Evolutionary conservation across 1,140 invertebrate species (phyloP).

Genomic region (Stenopsyche tienmushanensis): DNA sequence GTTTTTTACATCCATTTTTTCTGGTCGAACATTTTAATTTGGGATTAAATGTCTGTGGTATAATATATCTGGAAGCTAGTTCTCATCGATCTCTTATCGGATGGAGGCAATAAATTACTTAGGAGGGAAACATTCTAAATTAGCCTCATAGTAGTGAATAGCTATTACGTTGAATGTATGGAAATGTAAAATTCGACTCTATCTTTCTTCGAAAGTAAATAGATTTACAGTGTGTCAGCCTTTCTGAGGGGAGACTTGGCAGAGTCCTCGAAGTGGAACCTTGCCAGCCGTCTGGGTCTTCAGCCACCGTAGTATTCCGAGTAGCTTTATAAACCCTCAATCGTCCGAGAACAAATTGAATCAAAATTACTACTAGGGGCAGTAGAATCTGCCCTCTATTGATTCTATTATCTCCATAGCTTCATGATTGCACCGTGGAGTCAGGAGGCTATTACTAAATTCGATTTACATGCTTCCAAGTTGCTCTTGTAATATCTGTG

Average conservation of each 20-base stretch:
- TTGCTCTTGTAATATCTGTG: no score
- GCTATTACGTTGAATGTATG: not conserved
- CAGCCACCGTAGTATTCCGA: not conserved
- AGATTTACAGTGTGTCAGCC: conserved; percentile 5
- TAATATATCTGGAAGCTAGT: no score
- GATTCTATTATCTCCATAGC: not conserved
- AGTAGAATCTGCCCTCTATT: no score
- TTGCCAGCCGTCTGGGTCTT: not conserved
- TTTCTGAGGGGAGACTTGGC: not conserved
- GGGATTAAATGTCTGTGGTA: no score
- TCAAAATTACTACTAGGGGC: not conserved
- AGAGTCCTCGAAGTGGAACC: conserved; percentile 3
- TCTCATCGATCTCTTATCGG: no score
- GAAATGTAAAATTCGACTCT: not conserved
- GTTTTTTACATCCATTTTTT: no score
- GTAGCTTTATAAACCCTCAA: not conserved
- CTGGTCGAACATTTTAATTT: no score
- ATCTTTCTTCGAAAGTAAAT: not conserved
- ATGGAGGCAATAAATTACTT: no score
- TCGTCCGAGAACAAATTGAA: not conserved
- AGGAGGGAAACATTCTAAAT: no score
- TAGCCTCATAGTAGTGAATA: no score
- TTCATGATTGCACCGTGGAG: not conserved
- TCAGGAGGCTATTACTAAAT: no score
- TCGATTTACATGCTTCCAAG: no score